Evolutionary conservation across 2,797 vertebrate species (phyloP).

Genomic region (Clarias pachynema): DNA sequence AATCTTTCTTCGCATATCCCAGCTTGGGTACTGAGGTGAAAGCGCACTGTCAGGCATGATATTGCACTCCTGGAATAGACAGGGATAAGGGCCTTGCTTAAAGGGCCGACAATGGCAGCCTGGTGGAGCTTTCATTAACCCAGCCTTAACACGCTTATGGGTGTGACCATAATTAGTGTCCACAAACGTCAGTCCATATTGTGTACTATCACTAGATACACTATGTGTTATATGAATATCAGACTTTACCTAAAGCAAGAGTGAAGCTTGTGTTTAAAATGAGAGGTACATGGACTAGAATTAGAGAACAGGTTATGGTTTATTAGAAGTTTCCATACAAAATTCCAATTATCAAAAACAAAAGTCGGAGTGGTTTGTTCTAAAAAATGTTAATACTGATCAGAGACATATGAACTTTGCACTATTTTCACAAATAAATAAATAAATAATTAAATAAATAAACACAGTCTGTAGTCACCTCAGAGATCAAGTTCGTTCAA

Average conservation of each 20-base stretch:
- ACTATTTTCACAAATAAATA: not conserved
- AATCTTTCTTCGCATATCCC: no score
- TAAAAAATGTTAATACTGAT: not conserved
- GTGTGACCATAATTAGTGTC: not conserved
- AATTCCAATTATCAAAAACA: not conserved
- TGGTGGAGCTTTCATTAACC: no score
- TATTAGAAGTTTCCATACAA: constrained; percentile 18
- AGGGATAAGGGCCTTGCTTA: no score
- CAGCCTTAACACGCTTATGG: not conserved
- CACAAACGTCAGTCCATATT: not conserved
- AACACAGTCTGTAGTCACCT: constrained; percentile 12
- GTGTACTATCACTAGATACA: not conserved
- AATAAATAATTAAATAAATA: constrained; percentile 4
- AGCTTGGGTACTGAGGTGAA: no score
- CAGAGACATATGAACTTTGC: not conserved
- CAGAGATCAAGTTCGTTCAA: constrained; percentile 11
- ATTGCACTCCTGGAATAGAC: no score
- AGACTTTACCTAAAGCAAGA: not conserved
- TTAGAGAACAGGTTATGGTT: constrained; percentile 7
- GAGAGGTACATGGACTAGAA: not conserved
- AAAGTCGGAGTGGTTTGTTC: not conserved
- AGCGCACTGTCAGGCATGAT: no score
- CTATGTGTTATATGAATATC: not conserved
- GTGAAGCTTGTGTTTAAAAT: not conserved
- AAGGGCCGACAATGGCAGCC: no score